These are phyloP conservation scores for Leptopilina clavipes DNA, from an alignment of 1,140 invertebrate genomes.

Conservation along the genomic window DNA sequence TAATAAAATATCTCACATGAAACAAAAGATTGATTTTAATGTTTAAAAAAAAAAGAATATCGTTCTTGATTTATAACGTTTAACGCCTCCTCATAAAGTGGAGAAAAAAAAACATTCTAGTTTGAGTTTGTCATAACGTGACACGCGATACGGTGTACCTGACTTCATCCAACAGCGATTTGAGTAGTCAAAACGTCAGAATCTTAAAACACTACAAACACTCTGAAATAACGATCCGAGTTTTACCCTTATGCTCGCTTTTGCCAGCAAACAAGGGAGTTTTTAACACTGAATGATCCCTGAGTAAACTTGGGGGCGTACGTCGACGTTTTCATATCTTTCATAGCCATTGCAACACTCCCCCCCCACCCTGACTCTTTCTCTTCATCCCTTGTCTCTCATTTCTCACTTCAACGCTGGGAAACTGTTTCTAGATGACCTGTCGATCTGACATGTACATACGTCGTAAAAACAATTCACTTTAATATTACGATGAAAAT, in stretches of 20 bases:
- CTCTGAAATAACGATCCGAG: slow-evolving; percentile 68
- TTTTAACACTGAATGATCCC: slow-evolving; percentile 70
- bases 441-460: slow-evolving; percentile 22
- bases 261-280: slow-evolving; percentile 66
- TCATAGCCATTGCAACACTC: slow-evolving; percentile 34
- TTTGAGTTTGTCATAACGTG: slow-evolving; percentile 6
- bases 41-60: no score
- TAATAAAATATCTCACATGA: no score
- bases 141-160: slow-evolving; percentile 57
- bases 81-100: no score
- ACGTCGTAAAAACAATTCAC: no score
- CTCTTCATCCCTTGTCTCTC: neutral
- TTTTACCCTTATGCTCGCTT: slow-evolving; percentile 59
- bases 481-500: no score
- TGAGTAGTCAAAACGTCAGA: slow-evolving; percentile 69
- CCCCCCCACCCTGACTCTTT: neutral
- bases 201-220: slow-evolving; percentile 70
- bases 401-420: slow-evolving; percentile 37
- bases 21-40: no score
- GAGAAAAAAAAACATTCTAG: neutral
- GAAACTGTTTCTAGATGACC: slow-evolving; percentile 51
- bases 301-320: slow-evolving; percentile 61
- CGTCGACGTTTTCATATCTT: slow-evolving; percentile 58
- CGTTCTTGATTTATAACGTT: no score
- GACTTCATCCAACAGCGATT: slow-evolving; percentile 54